Base-by-base conservation (phyloP, 1,140 invertebrate species). In the Formica selysi region DNA sequence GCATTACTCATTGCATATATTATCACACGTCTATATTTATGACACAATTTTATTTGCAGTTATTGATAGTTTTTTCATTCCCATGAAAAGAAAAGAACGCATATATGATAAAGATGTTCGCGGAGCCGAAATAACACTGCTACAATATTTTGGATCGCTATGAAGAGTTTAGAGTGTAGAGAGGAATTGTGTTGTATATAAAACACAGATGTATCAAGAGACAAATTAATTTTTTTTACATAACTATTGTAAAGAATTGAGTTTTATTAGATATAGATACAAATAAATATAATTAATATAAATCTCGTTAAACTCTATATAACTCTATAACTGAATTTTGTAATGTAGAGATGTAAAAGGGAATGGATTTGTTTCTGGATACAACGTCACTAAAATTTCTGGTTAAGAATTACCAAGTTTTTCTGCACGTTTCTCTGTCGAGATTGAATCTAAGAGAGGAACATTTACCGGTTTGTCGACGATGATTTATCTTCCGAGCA, bases 141-240 rank as follows among this genome's bases (percentile, higher is more conserved):
- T 54, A 54, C 19, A 80, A 13, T 57, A 73, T 68, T 51, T 61
- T 16, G 51, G 26, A 32, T 29, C 5, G 29, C 3, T 36, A 80
- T 44, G 59, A 71, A 59, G 51, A 81, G 41, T 61, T 61, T 32
- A 59, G 8, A 11, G 26, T 16, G 36, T 54, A 67, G 44, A 79
- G 13, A 78, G 11, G 1, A 41, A 44, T 83, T 19, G 16, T 26
- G 36, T 41, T 83, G 54, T 83, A 74, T 70, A 83, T 74, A 61
- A 78, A 61, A 41, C 51, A 80, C 38, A 81, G 11, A 62, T 83
- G 36, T 74, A 74, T 29, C 79, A 74, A 83, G 54, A 74, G 38
- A 70, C 79, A 81, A 81, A 81, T 81, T 71, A 22, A 73, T 61
- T 81, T 73, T n/a, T 73, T 59, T 73, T 29, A 73, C 19, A 38